These are phyloP conservation scores for Anas acuta DNA, from an alignment of 2,797 vertebrate species.

Conservation along the genomic window DNA sequence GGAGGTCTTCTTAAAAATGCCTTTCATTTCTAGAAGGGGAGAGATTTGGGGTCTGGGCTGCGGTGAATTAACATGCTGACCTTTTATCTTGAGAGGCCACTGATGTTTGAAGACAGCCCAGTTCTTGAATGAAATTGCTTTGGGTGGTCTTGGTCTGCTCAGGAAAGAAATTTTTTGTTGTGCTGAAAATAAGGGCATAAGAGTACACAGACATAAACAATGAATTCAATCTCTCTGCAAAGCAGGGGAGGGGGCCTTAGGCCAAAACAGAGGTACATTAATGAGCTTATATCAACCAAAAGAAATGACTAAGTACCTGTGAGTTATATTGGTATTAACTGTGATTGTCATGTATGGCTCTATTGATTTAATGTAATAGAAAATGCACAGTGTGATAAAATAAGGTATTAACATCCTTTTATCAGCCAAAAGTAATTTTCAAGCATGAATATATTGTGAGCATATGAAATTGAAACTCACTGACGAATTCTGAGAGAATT, in stretches of 20 bases:
- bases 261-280: slow-evolving; percentile 43
- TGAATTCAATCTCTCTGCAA: neutral
- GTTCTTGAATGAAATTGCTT: slow-evolving; percentile 52
- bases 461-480: slow-evolving; percentile 27
- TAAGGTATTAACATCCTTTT: slow-evolving; percentile 44
- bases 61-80: slow-evolving; percentile 62
- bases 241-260: neutral
- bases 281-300: slow-evolving; percentile 23
- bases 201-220: slow-evolving; percentile 37
- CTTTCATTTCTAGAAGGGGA: slow-evolving; percentile 37
- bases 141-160: slow-evolving; percentile 58
- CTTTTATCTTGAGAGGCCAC: slow-evolving; percentile 61
- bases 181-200: slow-evolving; percentile 46
- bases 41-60: slow-evolving; percentile 38
- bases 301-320: slow-evolving; percentile 41
- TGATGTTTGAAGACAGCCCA: slow-evolving; percentile 49
- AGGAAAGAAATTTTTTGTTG: slow-evolving; percentile 33
- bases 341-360: slow-evolving; percentile 5
- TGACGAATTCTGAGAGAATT: slow-evolving; percentile 11
- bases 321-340: slow-evolving; percentile 49
- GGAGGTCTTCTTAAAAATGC: slow-evolving; percentile 57
- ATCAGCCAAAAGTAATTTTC: slow-evolving; percentile 45
- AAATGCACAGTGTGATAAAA: slow-evolving; percentile 34
- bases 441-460: slow-evolving; percentile 40
- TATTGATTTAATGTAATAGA: slow-evolving; percentile 43